Evolutionary conservation across 2,797 vertebrate genomes (phyloP).

Genomic region (Myoxocephalus aenaeus): DNA sequence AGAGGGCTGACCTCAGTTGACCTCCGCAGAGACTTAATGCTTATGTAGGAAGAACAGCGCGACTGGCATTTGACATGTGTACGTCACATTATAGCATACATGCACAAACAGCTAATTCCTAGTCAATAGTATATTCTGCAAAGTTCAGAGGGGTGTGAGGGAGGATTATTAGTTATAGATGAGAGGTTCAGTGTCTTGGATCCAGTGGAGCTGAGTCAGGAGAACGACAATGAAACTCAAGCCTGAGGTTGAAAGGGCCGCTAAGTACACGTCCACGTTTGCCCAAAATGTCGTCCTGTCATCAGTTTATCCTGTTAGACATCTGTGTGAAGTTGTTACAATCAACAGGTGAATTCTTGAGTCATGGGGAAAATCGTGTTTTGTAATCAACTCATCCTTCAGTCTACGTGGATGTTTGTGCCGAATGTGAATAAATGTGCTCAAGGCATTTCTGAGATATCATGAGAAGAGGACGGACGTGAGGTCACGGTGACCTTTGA

Average conservation of each 20-base stretch:
- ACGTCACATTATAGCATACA: slow-evolving; percentile 35
- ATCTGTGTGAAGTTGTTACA: too few relatives aligned
- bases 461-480: too few relatives aligned
- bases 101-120: slow-evolving; percentile 34
- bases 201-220: slow-evolving; percentile 41
- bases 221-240: slow-evolving; percentile 8
- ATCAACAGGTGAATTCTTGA: too few relatives aligned
- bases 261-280: too few relatives aligned
- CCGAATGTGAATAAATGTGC: too few relatives aligned
- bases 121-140: slow-evolving; percentile 38
- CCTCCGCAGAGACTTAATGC: slow-evolving; percentile 38
- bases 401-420: too few relatives aligned
- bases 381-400: too few relatives aligned
- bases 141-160: slow-evolving; percentile 37
- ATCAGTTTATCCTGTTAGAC: too few relatives aligned
- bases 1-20: slow-evolving; percentile 49
- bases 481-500: too few relatives aligned
- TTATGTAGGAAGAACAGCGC: slow-evolving; percentile 10
- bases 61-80: slow-evolving; percentile 18
- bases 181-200: slow-evolving; percentile 41
- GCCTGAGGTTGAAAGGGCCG: not conserved
- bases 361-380: too few relatives aligned
- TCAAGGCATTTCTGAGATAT: too few relatives aligned
- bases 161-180: slow-evolving; percentile 55
- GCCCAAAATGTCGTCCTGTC: too few relatives aligned